Evolutionary conservation across 2,888 invertebrate species (phyloP).

Genomic region (Epirrita christyi): DNA sequence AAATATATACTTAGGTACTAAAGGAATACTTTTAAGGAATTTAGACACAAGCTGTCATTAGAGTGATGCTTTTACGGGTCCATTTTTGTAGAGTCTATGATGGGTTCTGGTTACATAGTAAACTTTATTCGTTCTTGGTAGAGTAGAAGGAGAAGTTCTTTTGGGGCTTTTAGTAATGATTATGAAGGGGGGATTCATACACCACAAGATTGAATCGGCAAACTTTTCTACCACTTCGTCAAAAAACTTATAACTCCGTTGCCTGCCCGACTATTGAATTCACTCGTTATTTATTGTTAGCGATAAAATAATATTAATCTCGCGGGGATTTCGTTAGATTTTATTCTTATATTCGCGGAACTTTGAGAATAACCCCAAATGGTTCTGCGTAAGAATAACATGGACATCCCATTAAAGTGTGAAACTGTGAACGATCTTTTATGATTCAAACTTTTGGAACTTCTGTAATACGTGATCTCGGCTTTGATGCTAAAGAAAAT

Average conservation of each 20-base stretch:
- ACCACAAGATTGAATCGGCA: slow-evolving; percentile 76
- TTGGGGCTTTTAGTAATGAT: too few species aligned
- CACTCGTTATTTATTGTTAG: slow-evolving; percentile 80
- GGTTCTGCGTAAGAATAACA: slow-evolving; percentile 51
- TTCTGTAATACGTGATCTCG: slow-evolving; percentile 52
- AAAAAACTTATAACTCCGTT: slow-evolving; percentile 80
- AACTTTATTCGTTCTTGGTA: too few species aligned
- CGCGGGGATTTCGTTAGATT: slow-evolving; percentile 79
- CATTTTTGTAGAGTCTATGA: too few species aligned
- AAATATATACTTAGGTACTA: too few species aligned
- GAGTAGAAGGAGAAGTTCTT: too few species aligned
- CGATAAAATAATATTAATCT: slow-evolving; percentile 85
- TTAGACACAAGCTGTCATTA: too few species aligned
- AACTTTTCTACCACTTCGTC: slow-evolving; percentile 77
- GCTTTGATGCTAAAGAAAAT: slow-evolving; percentile 43
- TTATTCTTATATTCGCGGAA: slow-evolving; percentile 76
- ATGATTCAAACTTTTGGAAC: slow-evolving; percentile 29
- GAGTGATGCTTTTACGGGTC: too few species aligned
- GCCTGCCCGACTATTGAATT: slow-evolving; percentile 77
- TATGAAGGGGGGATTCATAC: too few species aligned
- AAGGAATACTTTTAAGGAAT: too few species aligned
- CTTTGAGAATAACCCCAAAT: slow-evolving; percentile 72
- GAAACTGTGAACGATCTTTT: slow-evolving; percentile 47
- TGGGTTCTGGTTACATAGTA: too few species aligned
- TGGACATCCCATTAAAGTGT: slow-evolving; percentile 57